Conservation (phyloP, 2,888 invertebrate species). For the Meandrusa payeni region DNA sequence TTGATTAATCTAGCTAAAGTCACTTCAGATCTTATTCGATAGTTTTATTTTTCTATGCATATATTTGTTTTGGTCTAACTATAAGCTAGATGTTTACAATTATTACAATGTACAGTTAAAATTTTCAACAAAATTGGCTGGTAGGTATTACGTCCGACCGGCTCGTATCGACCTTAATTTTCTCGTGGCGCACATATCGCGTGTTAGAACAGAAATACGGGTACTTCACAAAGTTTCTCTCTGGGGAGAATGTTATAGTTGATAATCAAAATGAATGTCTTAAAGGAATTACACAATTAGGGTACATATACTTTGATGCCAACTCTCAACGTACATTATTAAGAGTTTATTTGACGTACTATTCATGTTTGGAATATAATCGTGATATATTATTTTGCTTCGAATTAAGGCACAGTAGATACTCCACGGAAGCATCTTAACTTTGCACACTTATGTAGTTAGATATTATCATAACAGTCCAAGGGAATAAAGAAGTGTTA, state of each 20-base stretch:
- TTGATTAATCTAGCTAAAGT: too few relatives aligned
- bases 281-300: slow-evolving; percentile 63
- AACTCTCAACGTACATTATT: slow-evolving; percentile 3
- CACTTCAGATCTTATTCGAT: too few relatives aligned
- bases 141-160: slow-evolving; percentile 11
- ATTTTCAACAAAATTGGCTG: slow-evolving; percentile 19
- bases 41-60: too few relatives aligned
- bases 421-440: too few relatives aligned
- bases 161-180: slow-evolving; percentile 22
- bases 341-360: slow-evolving; percentile 12
- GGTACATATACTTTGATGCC: slow-evolving; percentile 37
- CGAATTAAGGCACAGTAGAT: too few relatives aligned
- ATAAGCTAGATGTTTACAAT: slow-evolving; percentile 3
- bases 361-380: slow-evolving; percentile 3
- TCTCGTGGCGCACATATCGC: slow-evolving; percentile 37
- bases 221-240: slow-evolving; percentile 51
- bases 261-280: slow-evolving; percentile 63
- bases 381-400: slow-evolving; percentile 8
- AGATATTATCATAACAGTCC: too few relatives aligned
- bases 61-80: too few relatives aligned
- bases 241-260: slow-evolving; percentile 47
- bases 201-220: slow-evolving; percentile 50
- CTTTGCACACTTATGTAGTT: too few relatives aligned
- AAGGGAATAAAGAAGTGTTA: too few relatives aligned
- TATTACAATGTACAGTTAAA: slow-evolving; percentile 13